Evolutionary conservation across 1,140 invertebrate species (phyloP), one percentile per base, ranked within the genome.

Genomic region (Hyles euphorbiae): DNA sequence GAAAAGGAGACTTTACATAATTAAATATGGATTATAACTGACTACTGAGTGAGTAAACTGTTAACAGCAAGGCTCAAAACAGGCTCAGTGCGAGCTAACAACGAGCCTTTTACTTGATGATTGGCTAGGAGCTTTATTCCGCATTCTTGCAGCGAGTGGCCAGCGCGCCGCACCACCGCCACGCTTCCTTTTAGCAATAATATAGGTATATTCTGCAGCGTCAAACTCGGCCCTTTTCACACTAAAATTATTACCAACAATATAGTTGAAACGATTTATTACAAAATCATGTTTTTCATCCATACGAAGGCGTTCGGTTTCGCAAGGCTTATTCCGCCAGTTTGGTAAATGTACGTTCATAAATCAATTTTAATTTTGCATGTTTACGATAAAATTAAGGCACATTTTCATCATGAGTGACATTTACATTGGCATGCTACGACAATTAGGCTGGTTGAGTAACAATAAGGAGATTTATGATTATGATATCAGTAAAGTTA

Each of bases 51-150:
- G 4, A 48, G 5, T 11, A 11, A 5, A 48, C n/a, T 11, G 46
- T n/a, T 48, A 48, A 48, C n/a, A 48, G 10, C 46, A 40, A 40
- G 4, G n/a, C 46, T 48, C n/a, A 5, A n/a, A 48, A 48, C 10
- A 34, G 12, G 22, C 12, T 22, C 12, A 44, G n/a, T 3, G 12
- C 10, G 5, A 48, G 51, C 52, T 62, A 54, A 70, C 61, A 67
- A 66, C 57, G 58, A 59, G 61, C 70, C 67, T 72, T 72, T 72
- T 67, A 71, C 65, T 57, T 55, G 56, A 62, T 60, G 65, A 74
- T 70, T 72, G 65, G 66, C 48, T 63, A 43, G 65, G 62, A 66
- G 60, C 64, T 49, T 48, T 45, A 66, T 70, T 69, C 74, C 69
- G 69, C 69, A 76, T 76, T 73, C 70, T 56, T 61, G 50, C 22